A percentile compares a stretch with the other conserved stretches of the same genome.
These are phyloP conservation scores for Trinorchestia longiramus DNA, from an alignment of 1,140 invertebrate species.

Conservation along the genomic window DNA sequence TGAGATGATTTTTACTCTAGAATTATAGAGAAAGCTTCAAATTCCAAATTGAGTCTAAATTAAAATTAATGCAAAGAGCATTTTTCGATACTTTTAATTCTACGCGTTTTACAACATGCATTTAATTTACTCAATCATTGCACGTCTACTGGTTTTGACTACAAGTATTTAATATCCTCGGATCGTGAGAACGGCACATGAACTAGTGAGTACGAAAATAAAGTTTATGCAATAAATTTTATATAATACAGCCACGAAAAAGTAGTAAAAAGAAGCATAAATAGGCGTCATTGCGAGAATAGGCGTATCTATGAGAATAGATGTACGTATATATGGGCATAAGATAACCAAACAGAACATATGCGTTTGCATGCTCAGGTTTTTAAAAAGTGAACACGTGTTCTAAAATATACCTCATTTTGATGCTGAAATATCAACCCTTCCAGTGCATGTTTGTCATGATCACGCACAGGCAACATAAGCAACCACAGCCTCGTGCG, in stretches of 20 bases:
- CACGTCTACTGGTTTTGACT: not conserved
- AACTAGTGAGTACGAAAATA: not conserved
- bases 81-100: not conserved
- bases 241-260: no score
- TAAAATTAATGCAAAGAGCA: no score
- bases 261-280: not conserved
- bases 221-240: no score
- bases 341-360: no score
- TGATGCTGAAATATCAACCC: not conserved
- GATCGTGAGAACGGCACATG: not conserved
- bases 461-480: not conserved
- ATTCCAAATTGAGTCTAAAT: no score
- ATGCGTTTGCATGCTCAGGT: no score
- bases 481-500: not conserved
- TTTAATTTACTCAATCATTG: not conserved
- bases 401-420: not conserved
- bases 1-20: no score
- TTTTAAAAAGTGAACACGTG: not conserved
- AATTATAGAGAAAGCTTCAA: no score
- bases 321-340: no score
- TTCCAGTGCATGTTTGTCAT: not conserved
- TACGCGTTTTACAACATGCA: not conserved
- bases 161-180: not conserved
- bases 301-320: not conserved
- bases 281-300: not conserved